Evolutionary conservation across 2,113 vertebrate genomes (phyloP), one percentile per base, ranked within the genome.

Genomic region (Galbula dea): DNA sequence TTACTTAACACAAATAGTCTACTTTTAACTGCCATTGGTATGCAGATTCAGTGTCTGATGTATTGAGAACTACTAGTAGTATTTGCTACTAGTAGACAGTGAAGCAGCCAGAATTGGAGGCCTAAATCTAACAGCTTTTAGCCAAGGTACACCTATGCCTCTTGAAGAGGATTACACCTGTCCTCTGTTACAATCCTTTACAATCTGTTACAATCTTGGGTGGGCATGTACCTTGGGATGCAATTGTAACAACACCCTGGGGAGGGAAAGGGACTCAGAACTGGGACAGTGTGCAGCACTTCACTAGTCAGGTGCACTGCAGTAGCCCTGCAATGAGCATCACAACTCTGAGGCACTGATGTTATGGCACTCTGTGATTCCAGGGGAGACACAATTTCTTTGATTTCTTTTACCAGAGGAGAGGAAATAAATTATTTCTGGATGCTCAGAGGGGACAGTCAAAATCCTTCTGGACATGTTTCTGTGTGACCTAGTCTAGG

Each of bases 291-390:
- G 30, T 7, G 2, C n/a, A n/a, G 1, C 36, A 8, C 39, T 30
- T 88, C 10, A 2, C 32, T 48, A 11, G 15, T 16, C 20, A 26
- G 41, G 29, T 48, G 29, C 15, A 6, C 4, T 22, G 62, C 48
- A 23, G 75, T 12, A 75, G 15, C 49, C n/a, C 22, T n/a, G 46
- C 41, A 54, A 16, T 41, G 41, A 52, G 21, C 30, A 15, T 34
- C 20, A 2, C 27, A 39, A 1, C 58, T 61, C 20, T 0, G 2
- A 6, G 11, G 17, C 0, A 0, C n/a, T n/a, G 36, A 16, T 2
- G 3, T 58, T 29, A 12, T 2, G 21, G 46, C 37, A 14, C 54
- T n/a, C n/a, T 71, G 27, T 1, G 3, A 10, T 59, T 81, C 39
- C 61, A 36, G 32, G 7, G 36, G 46, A 72, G 36, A 54, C 17